Base-by-base conservation (phyloP, 2,888 invertebrate species). In the Nezara viridula region DNA sequence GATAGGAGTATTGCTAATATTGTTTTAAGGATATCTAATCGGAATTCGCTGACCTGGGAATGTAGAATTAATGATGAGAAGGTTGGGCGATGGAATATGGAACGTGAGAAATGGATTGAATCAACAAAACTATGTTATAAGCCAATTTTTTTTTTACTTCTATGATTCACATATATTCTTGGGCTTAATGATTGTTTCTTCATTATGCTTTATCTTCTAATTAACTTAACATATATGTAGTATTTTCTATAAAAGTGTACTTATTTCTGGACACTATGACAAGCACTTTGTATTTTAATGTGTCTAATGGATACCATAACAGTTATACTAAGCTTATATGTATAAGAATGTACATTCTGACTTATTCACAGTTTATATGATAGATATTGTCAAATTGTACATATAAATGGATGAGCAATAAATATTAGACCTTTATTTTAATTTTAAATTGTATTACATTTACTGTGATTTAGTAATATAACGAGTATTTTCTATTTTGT, bases 361-460 rank as follows among this genome's bases (percentile, higher is more conserved):
- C 40, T 44, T 44, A 81, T 81, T 44, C 81, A 81, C 40, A 24
- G n/a, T 40, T 81, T 44, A 44, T 44, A 44, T 7, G 44, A 81
- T 81, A 81, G 44, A n/a, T 81, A 81, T 81, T 81, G n/a, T 81
- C 44, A 81, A 10, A 81, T 40, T 81, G 81, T 81, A 81, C 81
- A 81, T 81, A 81, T 14, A 81, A 40, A 81, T 44, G 14, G 40
- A 81, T 6, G n/a, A 81, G 12, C n/a, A 44, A n/a, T 81, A 47
- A 81, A 24, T 44, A 24, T 10, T 81, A 73, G 66, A 14, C 19
- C n/a, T 44, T 81, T 81, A 81, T 81, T 73, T 81, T 81, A n/a
- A 81, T 81, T 81, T 81, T 81, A 81, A 73, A 47, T 81, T 44
- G n/a, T 81, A 44, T n/a, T 81, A 40, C n/a, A 81, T 37, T 66